These are phyloP conservation scores for Mystacornis crossleyi DNA, from an alignment of 2,113 vertebrate species.

Conservation along the genomic window DNA sequence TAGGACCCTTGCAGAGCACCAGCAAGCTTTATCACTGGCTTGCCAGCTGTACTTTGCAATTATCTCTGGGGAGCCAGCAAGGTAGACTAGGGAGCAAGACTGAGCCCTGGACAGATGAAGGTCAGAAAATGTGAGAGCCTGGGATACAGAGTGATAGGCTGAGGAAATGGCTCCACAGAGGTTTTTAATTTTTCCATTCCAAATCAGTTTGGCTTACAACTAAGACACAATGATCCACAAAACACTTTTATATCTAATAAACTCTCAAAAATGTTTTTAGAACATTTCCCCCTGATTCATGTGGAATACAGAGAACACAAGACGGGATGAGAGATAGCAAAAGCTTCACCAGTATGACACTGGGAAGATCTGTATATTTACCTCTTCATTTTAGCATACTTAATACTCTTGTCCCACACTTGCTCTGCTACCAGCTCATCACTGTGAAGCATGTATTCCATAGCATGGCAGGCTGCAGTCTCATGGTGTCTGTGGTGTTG, in stretches of 20 bases:
- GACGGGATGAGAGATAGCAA: background rate
- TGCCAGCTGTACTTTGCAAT: background rate
- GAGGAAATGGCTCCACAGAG: accelerated
- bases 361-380: background rate
- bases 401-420: background rate
- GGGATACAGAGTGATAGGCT: background rate
- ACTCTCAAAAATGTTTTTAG: background rate
- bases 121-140: background rate
- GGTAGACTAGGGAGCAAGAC: background rate
- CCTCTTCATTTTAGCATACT: background rate
- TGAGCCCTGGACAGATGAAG: background rate
- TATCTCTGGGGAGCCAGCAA: background rate
- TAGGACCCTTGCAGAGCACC: background rate
- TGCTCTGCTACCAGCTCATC: background rate
- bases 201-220: background rate
- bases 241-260: background rate
- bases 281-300: background rate
- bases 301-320: background rate
- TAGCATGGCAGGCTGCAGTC: background rate
- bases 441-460: background rate
- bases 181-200: background rate
- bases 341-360: background rate
- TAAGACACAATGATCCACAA: background rate
- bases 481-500: background rate
- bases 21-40: background rate